Percentiles rank a stretch among this genome's conserved stretches.
These are phyloP conservation scores for Rallus crepitans DNA, from an alignment of 2,797 vertebrate genomes.

Conservation along the genomic window DNA sequence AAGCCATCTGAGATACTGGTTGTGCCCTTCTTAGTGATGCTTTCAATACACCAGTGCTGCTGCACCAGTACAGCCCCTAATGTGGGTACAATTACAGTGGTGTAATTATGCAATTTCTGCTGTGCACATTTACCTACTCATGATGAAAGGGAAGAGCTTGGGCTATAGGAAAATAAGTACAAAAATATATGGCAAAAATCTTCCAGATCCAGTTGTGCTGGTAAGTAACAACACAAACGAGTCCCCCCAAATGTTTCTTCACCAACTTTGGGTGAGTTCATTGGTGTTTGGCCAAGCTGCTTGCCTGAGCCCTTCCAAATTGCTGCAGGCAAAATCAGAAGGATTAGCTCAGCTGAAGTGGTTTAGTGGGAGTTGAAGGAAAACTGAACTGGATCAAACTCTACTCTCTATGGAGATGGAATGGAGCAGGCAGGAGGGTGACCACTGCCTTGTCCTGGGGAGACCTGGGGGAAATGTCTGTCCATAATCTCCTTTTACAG, in stretches of 20 bases:
- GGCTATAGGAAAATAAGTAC: neutral
- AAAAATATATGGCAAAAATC: neutral
- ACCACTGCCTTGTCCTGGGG: neutral
- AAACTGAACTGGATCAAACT: neutral
- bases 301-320: neutral
- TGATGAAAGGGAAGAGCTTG: neutral
- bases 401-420: neutral
- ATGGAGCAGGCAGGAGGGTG: neutral
- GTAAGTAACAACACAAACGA: neutral
- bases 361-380: neutral
- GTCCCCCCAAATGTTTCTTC: accelerated
- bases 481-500: neutral
- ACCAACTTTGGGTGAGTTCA: neutral
- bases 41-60: neutral
- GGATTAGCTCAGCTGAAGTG: neutral
- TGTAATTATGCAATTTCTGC: neutral
- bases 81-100: neutral
- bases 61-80: neutral
- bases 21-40: neutral
- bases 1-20: neutral
- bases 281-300: neutral
- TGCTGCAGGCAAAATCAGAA: neutral
- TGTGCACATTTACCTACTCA: neutral
- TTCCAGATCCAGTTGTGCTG: neutral
- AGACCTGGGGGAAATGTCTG: neutral